A percentile compares a stretch with the other conserved stretches of the same genome.
Conservation (phyloP, 1,140 invertebrate species). For the Dolichoris vasculosae region DNA sequence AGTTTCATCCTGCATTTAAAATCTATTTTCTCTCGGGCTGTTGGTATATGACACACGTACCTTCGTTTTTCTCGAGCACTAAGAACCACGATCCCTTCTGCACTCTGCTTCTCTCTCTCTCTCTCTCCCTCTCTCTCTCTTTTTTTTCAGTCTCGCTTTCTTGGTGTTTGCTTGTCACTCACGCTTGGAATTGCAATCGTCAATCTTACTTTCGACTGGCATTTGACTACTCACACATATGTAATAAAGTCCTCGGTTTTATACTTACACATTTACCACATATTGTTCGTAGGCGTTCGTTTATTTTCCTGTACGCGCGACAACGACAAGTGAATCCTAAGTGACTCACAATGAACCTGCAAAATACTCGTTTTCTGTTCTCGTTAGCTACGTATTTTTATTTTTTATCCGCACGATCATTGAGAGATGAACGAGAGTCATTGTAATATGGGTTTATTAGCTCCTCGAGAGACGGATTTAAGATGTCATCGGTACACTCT, state of each 20-base stretch:
- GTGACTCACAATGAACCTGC: not conserved
- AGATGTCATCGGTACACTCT: not conserved
- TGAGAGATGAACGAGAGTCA: not conserved
- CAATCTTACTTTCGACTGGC: constrained; percentile 43
- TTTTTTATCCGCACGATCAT: not conserved
- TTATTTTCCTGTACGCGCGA: constrained; percentile 8
- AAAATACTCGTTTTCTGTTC: not conserved
- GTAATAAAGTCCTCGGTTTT: constrained; percentile 14
- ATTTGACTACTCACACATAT: constrained; percentile 11
- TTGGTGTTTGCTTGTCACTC: constrained; percentile 42
- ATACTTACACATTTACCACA: not conserved
- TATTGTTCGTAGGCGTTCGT: constrained; percentile 12
- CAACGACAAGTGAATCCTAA: constrained; percentile 38
- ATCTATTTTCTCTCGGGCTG: not conserved
- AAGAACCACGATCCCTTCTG: constrained; percentile 11
- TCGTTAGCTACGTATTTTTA: not conserved
- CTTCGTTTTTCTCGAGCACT: not conserved
- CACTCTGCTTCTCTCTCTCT: not conserved
- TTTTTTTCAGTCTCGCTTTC: not conserved
- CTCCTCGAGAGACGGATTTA: not conserved
- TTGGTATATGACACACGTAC: not conserved
- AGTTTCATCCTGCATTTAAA: not conserved
- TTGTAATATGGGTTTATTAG: constrained; percentile 10
- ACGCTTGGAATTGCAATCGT: constrained; percentile 30
- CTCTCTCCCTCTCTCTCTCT: not conserved